These are phyloP conservation scores for Alloplasta piceator DNA, from an alignment of 2,888 invertebrate genomes.

Conservation along the genomic window DNA sequence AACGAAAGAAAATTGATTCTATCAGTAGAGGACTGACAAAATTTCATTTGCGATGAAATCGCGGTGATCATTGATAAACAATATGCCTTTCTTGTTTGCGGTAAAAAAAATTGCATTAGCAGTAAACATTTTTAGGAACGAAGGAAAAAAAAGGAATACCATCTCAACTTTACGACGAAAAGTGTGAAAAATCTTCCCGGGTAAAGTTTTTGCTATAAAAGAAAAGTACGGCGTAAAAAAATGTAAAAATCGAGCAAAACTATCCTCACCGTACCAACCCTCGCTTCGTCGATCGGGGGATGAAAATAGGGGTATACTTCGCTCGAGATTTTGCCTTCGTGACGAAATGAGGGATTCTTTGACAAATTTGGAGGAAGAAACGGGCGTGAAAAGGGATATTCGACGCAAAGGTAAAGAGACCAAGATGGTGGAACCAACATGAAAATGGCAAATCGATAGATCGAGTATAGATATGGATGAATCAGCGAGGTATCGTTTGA, in stretches of 20 bases:
- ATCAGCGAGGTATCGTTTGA: neutral
- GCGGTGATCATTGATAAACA: too few species aligned
- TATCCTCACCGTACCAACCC: neutral
- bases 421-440: slow-evolving; percentile 16
- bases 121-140: too few species aligned
- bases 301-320: neutral
- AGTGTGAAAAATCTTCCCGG: neutral
- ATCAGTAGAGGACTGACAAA: too few species aligned
- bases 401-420: slow-evolving; percentile 1
- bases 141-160: neutral
- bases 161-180: neutral
- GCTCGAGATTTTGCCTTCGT: neutral
- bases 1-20: too few species aligned
- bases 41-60: too few species aligned
- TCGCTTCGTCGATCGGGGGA: slow-evolving; percentile 1
- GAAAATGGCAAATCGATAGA: slow-evolving; percentile 36
- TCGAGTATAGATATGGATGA: slow-evolving; percentile 8
- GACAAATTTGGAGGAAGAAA: slow-evolving; percentile 16
- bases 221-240: slow-evolving; percentile 3
- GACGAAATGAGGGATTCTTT: slow-evolving; percentile 22
- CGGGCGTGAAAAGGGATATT: neutral
- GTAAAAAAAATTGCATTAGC: too few species aligned
- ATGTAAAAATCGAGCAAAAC: neutral
- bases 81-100: too few species aligned
- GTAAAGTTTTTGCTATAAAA: neutral